Evolutionary conservation across 2,113 vertebrate species (phyloP), one percentile per base, ranked within the genome.

Genomic region (Stigmatopora argus): DNA sequence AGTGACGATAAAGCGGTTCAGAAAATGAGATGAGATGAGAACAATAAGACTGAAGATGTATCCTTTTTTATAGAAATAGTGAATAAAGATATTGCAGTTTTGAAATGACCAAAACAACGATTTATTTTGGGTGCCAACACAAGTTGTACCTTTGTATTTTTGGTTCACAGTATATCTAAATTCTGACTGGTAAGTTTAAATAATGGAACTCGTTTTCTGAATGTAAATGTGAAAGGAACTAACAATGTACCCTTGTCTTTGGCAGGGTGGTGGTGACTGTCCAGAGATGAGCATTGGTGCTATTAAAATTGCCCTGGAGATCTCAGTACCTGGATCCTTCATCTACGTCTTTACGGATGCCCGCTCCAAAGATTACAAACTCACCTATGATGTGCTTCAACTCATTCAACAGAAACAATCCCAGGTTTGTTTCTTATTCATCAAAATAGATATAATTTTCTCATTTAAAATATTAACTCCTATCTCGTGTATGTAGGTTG

Each of bases 391-490:
- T 34, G 97, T 99, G 51, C 88, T 99, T 65, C 96, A 97, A 68
- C 94, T 99, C 53, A 99, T 99, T 85, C 97, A 99, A 9, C 96
- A 98, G 87, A 99, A 99, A n/a, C 97, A 99, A 59, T 99, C 97
- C 17, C 97, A 99, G 88, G 97, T 99, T 81, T 70, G 55, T 26
- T 46, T 15, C 48, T 46, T 34, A 57, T 15, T 66, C 44, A 49
- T 13, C 55, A 5, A 4, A 3, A 26, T 60, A 1, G 1, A 61
- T 5, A 11, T 70, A 13, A 2, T 6, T 1, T 52, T 58, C 51
- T 17, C 31, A 14, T 21, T 41, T 8, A 51, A 1, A 15, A 65
- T 15, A 15, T 56, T 1, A 47, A 3, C 21, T 12, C 64, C 5
- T 61, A 5, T 69, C 49, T 5, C 69, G 21, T 79, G 62, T 75